phyloP scores from a whole-genome alignment of 2,797 vertebrate species.

The Anableps anableps region DNA sequence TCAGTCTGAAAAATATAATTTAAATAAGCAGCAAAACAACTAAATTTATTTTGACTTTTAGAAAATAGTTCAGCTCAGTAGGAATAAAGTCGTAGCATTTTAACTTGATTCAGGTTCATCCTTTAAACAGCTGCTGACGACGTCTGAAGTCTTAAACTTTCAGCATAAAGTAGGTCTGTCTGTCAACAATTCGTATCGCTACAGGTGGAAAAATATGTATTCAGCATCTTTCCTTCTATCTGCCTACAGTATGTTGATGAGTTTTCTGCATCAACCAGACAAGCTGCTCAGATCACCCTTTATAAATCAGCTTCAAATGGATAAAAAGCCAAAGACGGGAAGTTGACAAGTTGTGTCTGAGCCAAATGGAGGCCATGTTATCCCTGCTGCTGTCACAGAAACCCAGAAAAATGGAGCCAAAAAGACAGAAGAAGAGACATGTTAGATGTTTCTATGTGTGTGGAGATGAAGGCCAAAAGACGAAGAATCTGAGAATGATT shows the following conservation, averaged over 20 bases:
- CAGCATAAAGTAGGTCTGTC: background rate
- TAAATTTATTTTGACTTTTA: conserved; percentile 48
- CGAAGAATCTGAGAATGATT: too few species aligned
- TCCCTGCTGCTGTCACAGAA: conserved; percentile 10
- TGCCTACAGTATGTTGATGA: background rate
- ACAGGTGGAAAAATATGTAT: background rate
- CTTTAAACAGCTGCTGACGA: conserved; percentile 28
- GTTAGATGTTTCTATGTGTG: background rate
- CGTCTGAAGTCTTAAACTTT: background rate
- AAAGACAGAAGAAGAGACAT: conserved; percentile 10
- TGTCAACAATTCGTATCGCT: background rate
- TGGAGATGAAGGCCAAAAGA: background rate
- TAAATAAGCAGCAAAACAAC: conserved; percentile 24
- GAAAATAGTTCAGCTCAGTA: conserved; percentile 39
- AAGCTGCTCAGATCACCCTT: conserved; percentile 53
- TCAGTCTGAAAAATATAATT: conserved; percentile 13
- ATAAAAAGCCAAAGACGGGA: background rate
- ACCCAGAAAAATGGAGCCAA: conserved; percentile 4
- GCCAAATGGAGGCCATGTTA: background rate
- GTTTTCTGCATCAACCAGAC: conserved; percentile 16
- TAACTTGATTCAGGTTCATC: conserved; percentile 23
- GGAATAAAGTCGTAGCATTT: conserved; percentile 53
- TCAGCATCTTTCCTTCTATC: background rate
- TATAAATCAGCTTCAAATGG: conserved; percentile 3
- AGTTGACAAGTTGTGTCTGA: conserved; percentile 7